Conservation (phyloP, 2,888 invertebrate species). For the Acanthosepion pharaonis region DNA sequence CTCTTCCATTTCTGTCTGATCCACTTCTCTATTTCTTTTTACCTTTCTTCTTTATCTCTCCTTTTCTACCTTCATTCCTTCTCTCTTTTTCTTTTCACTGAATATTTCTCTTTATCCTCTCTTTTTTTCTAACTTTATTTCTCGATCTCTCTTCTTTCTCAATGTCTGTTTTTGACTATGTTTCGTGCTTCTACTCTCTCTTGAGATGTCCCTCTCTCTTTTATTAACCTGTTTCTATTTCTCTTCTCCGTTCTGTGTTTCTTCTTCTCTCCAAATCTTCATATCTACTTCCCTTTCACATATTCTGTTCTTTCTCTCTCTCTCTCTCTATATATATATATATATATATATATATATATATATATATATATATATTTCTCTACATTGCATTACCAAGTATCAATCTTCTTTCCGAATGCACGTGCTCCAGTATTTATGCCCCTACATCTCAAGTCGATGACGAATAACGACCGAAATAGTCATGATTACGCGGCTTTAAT, state of each 20-base stretch:
- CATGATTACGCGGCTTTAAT: background rate
- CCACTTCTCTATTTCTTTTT: background rate
- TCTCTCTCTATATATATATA: background rate
- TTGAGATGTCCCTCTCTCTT: background rate
- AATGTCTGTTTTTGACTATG: background rate
- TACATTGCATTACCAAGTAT: background rate
- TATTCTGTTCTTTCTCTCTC: background rate
- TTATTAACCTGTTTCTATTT: background rate
- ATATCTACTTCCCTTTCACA: background rate
- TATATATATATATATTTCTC: background rate
- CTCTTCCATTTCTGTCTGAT: no score
- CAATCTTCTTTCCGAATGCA: background rate
- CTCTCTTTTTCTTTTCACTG: no score
- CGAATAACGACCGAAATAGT: background rate
- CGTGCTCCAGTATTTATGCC: background rate
- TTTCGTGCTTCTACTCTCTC: background rate
- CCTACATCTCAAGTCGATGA: background rate
- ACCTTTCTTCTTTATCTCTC: background rate
- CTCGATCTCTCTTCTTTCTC: background rate
- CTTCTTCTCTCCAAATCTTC: no score
- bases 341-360: no score
- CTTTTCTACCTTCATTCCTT: background rate
- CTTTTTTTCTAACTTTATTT: background rate
- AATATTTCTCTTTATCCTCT: background rate
- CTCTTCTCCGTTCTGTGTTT: background rate